Conservation (phyloP, 2,797 vertebrate species). For the Spinus olivaceus region DNA sequence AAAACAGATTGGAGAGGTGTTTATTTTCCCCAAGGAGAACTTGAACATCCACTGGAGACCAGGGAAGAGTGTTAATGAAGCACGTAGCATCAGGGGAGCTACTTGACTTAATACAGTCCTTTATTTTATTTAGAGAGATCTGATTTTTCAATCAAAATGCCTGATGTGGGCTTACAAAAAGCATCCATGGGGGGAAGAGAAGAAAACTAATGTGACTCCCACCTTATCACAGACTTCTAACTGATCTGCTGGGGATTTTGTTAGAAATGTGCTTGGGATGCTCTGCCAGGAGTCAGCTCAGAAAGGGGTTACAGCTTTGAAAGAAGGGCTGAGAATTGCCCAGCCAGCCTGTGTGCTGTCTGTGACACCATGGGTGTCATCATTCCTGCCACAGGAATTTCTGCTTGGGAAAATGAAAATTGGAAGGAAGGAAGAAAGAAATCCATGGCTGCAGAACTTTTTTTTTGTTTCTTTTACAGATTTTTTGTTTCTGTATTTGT, state of each 20-base stretch:
- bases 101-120: slow-evolving; percentile 17
- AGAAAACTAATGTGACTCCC: not conserved
- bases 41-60: slow-evolving; percentile 10
- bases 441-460: not conserved
- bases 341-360: not conserved
- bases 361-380: not conserved
- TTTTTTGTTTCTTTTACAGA: not conserved
- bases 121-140: slow-evolving; percentile 13
- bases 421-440: not conserved
- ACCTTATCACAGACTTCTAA: not conserved
- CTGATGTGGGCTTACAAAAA: not conserved
- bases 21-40: slow-evolving; percentile 31
- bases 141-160: not conserved
- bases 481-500: not conserved
- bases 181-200: not conserved
- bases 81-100: not conserved
- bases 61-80: slow-evolving; percentile 22
- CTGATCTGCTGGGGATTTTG: not conserved
- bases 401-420: not conserved
- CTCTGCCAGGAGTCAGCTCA: not conserved
- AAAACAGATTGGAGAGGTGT: slow-evolving; percentile 12
- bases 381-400: not conserved
- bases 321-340: not conserved
- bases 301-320: not conserved
- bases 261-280: not conserved